Base-by-base conservation (phyloP, 2,113 vertebrate genomes). In the Sorex araneus region DNA sequence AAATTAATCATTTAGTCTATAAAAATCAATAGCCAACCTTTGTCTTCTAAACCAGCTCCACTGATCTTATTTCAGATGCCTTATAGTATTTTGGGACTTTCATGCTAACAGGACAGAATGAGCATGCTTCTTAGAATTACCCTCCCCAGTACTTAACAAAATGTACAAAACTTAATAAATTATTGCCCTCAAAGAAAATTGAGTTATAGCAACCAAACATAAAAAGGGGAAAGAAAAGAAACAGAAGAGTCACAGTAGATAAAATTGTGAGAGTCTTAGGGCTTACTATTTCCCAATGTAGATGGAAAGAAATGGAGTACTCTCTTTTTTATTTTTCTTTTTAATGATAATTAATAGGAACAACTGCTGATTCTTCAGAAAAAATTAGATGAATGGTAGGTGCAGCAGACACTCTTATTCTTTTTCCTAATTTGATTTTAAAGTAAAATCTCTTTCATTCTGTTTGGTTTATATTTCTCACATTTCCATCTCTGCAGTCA, bases 381-480 rank as follows among this genome's bases (percentile, higher is more conserved):
- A 27, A 90, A 80, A 50, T 70, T 40, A 86, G 34, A 3, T 30
- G n/a, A 84, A 90, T 73, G 9, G 78, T 8, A 9, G 43, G 47
- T 67, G 19, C 6, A 57, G 40, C 40, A 40, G 40, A 40, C 40
- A 40, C 40, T 79, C 64, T 18, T 84, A 2, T 15, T 92, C 1
- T 3, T 89, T 90, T 77, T 36, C 40, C 73, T 71, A 92, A 60
- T 76, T 78, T 71, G 27, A 84, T 79, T 89, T 94, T 85, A 73
- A 66, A 91, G 54, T n/a, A 43, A 80, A 43, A 36, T 83, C 47
- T 89, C 0, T 87, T 92, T 63, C 27, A 32, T 86, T 76, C 12
- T 11, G 4, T 82, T 82, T 74, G 3, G 12, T 71, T 92, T 92
- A 25, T 84, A 18, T n/a, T 64, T 64, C 28, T 80, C 18, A 54